Evolutionary conservation across 92 coral and sea anemone species (phyloP), one percentile per base, ranked within the genome.

Genomic region (Epizoanthus rinbou): DNA sequence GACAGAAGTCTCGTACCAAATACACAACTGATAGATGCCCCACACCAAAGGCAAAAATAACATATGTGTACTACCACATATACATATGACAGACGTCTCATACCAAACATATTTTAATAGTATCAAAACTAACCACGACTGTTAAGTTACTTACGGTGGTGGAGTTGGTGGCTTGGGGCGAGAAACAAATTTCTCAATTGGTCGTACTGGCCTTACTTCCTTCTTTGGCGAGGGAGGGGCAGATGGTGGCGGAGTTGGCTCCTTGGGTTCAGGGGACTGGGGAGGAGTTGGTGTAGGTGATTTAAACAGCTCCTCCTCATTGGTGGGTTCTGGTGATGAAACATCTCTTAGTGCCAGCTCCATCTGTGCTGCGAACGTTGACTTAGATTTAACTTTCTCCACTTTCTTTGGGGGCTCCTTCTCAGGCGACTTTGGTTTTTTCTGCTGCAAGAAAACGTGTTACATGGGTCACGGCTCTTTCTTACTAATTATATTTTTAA

Each of bases 241-340:
- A 37, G 87, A 72, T 35, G 94, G 63, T 53, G 86, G 74, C 8
- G 87, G 94, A 50, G 96, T 79, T 58, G 88, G 89, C 69, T 93
- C 93, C 80, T 85, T 82, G n/a, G 95, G 94, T 86, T 87, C 78
- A 50, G 90, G 91, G 31, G 92, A 71, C 75, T 87, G 87, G 59
- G 96, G 92, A n/a, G 97, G 98, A 39, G 94, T 88, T 52, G 97
- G 96, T 54, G 93, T 87, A 3, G 95, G 98, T 0, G 98, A 89
- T 73, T 83, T 88, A 43, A 86, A 37, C 58, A 95, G 84, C 5
- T 95, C 93, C 35, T 28, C 80, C 24, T 89, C 93, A 41, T 75
- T 82, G 65, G 54, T 53, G 13, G 75, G 86, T 50, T 90, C 97
- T 11, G 95, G 96, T 23, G 93, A 76, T 18, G 94, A 90, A 9